Conservation (phyloP, 2,797 vertebrate genomes). For the Falco naumanni region DNA sequence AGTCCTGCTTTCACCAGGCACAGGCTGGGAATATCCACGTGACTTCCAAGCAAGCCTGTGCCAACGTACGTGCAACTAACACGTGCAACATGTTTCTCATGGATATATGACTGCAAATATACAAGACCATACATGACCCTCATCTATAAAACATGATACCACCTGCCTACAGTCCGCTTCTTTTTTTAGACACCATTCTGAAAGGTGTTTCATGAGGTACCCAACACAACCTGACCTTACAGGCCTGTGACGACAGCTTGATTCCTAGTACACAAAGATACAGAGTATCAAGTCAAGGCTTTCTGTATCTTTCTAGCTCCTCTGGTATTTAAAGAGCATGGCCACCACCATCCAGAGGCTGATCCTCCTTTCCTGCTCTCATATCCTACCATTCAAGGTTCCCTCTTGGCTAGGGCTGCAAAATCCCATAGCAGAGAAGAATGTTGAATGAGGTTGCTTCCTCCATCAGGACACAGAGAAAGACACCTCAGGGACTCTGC, state of each 20-base stretch:
- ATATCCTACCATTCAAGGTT: neutral
- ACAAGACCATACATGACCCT: neutral
- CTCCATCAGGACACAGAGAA: neutral
- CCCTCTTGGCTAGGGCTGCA: neutral
- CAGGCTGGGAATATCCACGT: neutral
- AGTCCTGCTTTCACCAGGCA: neutral
- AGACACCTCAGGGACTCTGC: neutral
- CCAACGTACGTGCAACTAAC: neutral
- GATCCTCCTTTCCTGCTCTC: neutral
- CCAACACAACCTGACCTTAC: neutral
- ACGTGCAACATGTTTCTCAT: neutral
- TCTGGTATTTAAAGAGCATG: neutral
- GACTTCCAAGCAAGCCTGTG: neutral
- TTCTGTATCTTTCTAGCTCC: neutral
- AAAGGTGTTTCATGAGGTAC: neutral
- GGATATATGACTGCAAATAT: neutral
- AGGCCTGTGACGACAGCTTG: neutral
- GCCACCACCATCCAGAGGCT: neutral
- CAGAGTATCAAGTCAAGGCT: neutral
- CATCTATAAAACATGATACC: neutral
- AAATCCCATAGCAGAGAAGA: neutral
- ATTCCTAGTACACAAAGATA: neutral
- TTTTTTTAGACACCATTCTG: neutral
- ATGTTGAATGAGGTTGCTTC: neutral
- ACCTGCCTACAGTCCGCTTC: neutral